A percentile compares a stretch with the other conserved stretches of the same genome.
These are phyloP conservation scores for Nomada ferruginata DNA, from an alignment of 2,888 invertebrate species.

Conservation along the genomic window DNA sequence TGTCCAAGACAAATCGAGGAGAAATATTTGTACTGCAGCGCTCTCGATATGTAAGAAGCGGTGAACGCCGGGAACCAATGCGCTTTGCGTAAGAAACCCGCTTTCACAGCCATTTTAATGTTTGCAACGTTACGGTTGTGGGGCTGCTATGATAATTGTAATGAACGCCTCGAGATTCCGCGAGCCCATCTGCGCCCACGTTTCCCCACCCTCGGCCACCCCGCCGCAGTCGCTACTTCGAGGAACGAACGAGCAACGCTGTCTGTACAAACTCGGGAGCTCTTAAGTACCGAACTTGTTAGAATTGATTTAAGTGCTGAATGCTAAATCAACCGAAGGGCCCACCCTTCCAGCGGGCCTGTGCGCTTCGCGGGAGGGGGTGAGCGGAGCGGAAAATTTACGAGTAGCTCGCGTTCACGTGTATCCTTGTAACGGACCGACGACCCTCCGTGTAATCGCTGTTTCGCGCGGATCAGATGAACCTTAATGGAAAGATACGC, in stretches of 20 bases:
- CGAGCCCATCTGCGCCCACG: slow-evolving; percentile 83
- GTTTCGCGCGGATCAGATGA: slow-evolving; percentile 64
- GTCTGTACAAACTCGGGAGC: slow-evolving; percentile 81
- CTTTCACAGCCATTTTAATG: slow-evolving; percentile 66
- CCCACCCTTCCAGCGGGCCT: slow-evolving; percentile 67
- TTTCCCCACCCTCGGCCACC: slow-evolving; percentile 43
- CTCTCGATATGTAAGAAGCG: background rate
- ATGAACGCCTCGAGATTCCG: slow-evolving; percentile 83
- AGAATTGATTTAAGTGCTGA: slow-evolving; percentile 84
- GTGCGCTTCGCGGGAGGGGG: slow-evolving; percentile 17
- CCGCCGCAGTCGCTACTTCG: slow-evolving; percentile 65
- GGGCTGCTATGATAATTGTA: slow-evolving; percentile 83
- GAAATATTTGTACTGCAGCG: background rate
- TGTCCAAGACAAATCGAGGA: no score
- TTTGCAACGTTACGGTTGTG: slow-evolving; percentile 77
- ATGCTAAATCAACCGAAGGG: slow-evolving; percentile 84
- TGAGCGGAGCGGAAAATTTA: slow-evolving; percentile 75
- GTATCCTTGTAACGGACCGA: slow-evolving; percentile 56
- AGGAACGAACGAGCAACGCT: slow-evolving; percentile 68
- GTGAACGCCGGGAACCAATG: slow-evolving; percentile 53
- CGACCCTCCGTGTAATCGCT: slow-evolving; percentile 64
- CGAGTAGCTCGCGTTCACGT: slow-evolving; percentile 70
- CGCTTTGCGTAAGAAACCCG: slow-evolving; percentile 55
- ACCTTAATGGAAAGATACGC: slow-evolving; percentile 60
- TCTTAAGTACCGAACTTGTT: slow-evolving; percentile 84